Evolutionary conservation across 2,797 vertebrate genomes (phyloP), one percentile per base, ranked within the genome.

Genomic region (Geotrypetes seraphini): DNA sequence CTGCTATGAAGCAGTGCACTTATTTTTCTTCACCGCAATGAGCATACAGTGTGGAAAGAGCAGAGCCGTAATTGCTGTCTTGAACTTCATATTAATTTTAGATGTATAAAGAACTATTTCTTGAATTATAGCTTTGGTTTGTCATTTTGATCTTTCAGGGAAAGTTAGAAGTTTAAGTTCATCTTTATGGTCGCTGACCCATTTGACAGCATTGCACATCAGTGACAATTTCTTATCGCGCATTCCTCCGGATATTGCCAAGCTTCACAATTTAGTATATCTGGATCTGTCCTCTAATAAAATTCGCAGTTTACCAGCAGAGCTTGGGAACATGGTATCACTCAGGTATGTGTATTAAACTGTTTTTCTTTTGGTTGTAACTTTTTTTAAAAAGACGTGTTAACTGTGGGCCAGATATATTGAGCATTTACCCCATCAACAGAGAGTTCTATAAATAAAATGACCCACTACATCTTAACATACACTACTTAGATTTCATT

Each of bases 301-400:
- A 85, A 96, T 97, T 39, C 94, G 91, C 82, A 97, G 89, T 86
- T 88, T 97, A 87, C 94, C 94, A 42, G 79, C 93, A 67, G 94
- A 97, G 82, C 92, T 97, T 69, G 94, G 93, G 87, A 96, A 91
- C 90, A 93, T 97, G 90, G 90, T 95, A 69, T 92, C 91, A 90
- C 94, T 97, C 94, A 97, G 94, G 94, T 97, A 18, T n/a, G n/a
- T n/a, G 35, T 17, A 19, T 12, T 10, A 4, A 10, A 22, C 10
- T 7, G n/a, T 7, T 16, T 7, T 22, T 10, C 10, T 23, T 23
- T 24, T 15, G 17, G 18, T 21, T 34, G 6, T 25, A 20, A 13
- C 19, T 21, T 24, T 12, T 10, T 24, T 22, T 22, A 22, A 7
- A 2, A 11, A 7, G 25, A 18, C 13, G n/a, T n/a, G n/a, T n/a